These are phyloP conservation scores for Todiramphus chloris DNA, from an alignment of 2,113 vertebrate genomes.

Conservation along the genomic window DNA sequence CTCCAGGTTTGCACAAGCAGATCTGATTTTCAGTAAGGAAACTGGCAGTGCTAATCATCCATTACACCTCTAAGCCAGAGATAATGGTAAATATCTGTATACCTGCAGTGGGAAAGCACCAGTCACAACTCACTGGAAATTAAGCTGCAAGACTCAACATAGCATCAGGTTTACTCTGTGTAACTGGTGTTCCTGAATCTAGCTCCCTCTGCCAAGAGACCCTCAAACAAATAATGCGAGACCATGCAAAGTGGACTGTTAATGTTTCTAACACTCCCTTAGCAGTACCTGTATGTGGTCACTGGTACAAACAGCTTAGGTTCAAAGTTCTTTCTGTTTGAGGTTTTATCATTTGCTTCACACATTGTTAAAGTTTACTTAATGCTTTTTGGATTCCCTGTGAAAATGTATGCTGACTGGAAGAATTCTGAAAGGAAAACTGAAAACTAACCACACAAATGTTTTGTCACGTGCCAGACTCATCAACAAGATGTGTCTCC, in stretches of 20 bases:
- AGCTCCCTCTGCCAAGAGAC: background rate
- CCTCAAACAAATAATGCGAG: background rate
- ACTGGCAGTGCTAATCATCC: background rate
- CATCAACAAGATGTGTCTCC: background rate
- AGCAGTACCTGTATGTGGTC: background rate
- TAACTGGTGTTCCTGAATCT: background rate
- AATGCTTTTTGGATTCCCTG: background rate
- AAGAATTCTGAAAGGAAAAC: background rate
- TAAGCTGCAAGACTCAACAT: background rate
- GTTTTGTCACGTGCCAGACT: background rate
- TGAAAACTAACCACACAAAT: background rate
- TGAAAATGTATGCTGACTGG: background rate
- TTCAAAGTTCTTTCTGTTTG: background rate
- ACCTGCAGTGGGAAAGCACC: background rate
- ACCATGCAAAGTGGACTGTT: background rate
- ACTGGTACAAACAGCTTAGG: background rate
- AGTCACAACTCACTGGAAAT: background rate
- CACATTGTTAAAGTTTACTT: background rate
- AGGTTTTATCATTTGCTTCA: background rate
- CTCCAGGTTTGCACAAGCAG: background rate
- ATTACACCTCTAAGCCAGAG: background rate
- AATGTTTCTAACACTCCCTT: background rate
- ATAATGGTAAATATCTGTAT: background rate
- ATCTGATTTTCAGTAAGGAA: background rate
- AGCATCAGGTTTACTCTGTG: background rate